Percentiles rank a stretch among this genome's conserved stretches.
Evolutionary conservation across 1,140 invertebrate genomes (phyloP).

Genomic region (Papilio machaon): DNA sequence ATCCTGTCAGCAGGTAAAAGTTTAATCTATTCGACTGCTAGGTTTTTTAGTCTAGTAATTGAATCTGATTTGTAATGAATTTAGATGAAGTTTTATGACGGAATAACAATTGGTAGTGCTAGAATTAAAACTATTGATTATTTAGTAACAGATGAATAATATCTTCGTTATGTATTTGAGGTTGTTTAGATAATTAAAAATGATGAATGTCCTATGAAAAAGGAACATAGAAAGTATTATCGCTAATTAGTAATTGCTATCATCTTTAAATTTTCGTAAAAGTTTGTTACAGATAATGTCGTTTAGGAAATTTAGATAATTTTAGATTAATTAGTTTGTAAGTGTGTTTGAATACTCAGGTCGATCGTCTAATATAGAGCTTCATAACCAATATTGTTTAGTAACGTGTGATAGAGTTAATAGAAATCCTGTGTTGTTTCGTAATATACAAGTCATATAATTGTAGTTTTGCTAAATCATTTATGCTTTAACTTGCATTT

Average conservation of each 20-base stretch:
- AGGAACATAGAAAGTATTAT: constrained; percentile 33
- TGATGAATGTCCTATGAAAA: constrained; percentile 22
- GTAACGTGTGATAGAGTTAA: constrained; percentile 33
- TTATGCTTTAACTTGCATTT: constrained; percentile 29
- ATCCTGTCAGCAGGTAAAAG: constrained; percentile 81
- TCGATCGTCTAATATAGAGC: constrained; percentile 21
- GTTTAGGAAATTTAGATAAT: constrained; percentile 30
- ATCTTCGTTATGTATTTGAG: constrained; percentile 7
- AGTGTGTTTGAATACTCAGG: constrained; percentile 31
- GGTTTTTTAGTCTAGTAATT: constrained; percentile 67
- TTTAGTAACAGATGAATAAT: constrained; percentile 20
- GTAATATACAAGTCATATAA: constrained; percentile 13
- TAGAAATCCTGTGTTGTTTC: constrained; percentile 33
- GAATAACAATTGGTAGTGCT: constrained; percentile 66
- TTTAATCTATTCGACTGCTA: constrained; percentile 70
- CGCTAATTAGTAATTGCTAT: constrained; percentile 35
- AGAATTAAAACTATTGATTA: constrained; percentile 46
- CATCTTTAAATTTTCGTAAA: constrained; percentile 20
- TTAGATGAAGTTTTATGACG: constrained; percentile 57
- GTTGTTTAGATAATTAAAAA: constrained; percentile 27
- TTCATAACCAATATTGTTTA: constrained; percentile 33
- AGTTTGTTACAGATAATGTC: constrained; percentile 4
- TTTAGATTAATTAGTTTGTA: constrained; percentile 29
- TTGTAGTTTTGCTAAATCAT: constrained; percentile 35
- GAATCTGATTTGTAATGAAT: constrained; percentile 62